phyloP scores from a whole-genome alignment of 2,797 vertebrate species.

The Gallinago solitaria region DNA sequence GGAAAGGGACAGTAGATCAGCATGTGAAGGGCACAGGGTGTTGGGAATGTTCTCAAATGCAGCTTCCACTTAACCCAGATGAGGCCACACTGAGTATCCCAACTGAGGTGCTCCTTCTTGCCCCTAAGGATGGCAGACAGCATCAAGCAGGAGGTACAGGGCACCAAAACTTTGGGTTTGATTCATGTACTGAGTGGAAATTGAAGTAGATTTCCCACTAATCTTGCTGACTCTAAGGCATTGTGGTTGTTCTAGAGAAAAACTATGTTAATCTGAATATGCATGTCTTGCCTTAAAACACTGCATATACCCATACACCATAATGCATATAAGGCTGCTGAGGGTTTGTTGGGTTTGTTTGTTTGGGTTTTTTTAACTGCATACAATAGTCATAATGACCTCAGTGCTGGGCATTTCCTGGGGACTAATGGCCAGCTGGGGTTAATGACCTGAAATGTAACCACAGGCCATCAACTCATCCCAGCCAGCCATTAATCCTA shows the following conservation, averaged over 20 bases:
- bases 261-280: not conserved
- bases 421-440: slow-evolving; percentile 67
- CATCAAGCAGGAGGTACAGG: not conserved
- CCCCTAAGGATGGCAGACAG: not conserved
- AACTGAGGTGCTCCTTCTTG: not conserved
- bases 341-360: not conserved
- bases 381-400: slow-evolving; percentile 55
- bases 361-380: not conserved
- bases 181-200: not conserved
- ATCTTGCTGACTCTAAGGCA: not conserved
- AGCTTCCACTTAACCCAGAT: not conserved
- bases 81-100: not conserved
- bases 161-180: not conserved
- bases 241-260: not conserved
- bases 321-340: not conserved
- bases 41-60: not conserved
- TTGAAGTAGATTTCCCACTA: not conserved
- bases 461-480: slow-evolving; percentile 70
- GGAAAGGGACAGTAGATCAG: not conserved
- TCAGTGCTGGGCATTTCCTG: slow-evolving; percentile 61
- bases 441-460: slow-evolving; percentile 71
- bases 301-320: not conserved
- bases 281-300: not conserved
- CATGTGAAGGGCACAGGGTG: not conserved
- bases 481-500: slow-evolving; percentile 69